phyloP scores from a whole-genome alignment of 2,797 vertebrate species.

The Anableps anableps region DNA sequence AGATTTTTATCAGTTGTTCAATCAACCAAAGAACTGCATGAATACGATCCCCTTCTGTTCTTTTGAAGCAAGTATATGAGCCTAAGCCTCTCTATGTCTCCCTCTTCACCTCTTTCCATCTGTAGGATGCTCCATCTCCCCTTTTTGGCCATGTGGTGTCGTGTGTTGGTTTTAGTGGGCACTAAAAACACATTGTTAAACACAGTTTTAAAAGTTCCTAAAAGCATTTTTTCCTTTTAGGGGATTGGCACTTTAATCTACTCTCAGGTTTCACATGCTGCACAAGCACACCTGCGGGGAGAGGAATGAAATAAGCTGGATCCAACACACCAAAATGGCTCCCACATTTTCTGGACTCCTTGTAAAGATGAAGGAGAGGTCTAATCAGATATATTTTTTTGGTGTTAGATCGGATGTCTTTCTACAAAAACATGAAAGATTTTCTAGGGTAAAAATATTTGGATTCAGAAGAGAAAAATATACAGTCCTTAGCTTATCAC shows the following conservation, averaged over 20 bases:
- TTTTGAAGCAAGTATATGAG: background rate
- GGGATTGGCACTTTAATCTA: constrained; percentile 81
- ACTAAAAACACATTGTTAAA: constrained; percentile 85
- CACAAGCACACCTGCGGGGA: constrained; percentile 74
- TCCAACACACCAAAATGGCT: constrained; percentile 39
- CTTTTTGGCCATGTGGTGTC: constrained; percentile 67
- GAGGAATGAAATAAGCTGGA: constrained; percentile 63
- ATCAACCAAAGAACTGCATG: background rate
- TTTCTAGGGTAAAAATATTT: constrained; percentile 24
- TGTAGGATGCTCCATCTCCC: constrained; percentile 43
- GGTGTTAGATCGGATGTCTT: constrained; percentile 72
- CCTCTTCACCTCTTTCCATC: constrained; percentile 33
- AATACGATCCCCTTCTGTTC: background rate
- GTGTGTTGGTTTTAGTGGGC: constrained; percentile 78
- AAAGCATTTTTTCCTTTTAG: constrained; percentile 82
- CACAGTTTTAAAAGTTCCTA: constrained; percentile 83
- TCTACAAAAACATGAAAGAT: constrained; percentile 49
- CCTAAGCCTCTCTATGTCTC: constrained; percentile 4
- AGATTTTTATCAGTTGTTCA: background rate
- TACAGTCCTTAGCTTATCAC: constrained; percentile 36
- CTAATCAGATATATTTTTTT: constrained; percentile 82
- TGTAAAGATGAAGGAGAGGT: constrained; percentile 73
- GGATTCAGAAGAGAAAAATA: constrained; percentile 23
- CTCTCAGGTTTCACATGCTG: constrained; percentile 79
- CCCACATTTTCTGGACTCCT: constrained; percentile 69